Percentiles rank a stretch among this genome's conserved stretches.
These are phyloP conservation scores for Syncerus caffer DNA, from an alignment of 2,797 vertebrate genomes.

Conservation along the genomic window DNA sequence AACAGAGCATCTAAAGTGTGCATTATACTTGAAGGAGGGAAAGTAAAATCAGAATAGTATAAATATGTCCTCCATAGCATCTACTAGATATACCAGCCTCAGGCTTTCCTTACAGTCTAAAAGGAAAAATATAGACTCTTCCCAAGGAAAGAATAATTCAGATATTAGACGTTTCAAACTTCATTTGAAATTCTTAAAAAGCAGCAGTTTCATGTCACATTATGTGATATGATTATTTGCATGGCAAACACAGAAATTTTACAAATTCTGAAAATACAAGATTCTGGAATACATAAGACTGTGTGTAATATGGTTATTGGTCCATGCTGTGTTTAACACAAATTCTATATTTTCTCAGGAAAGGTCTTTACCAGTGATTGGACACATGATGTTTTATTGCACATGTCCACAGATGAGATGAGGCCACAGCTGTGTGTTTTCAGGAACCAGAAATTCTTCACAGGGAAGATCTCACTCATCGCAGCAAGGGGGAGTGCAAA, in stretches of 20 bases:
- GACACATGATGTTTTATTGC: not conserved
- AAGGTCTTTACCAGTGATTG: not conserved
- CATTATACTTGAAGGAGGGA: not conserved
- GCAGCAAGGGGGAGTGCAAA: not conserved
- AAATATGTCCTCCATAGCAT: not conserved
- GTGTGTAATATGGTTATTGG: not conserved
- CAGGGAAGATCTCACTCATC: not conserved
- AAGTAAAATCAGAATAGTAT: not conserved
- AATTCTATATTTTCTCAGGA: not conserved
- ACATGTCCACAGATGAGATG: not conserved
- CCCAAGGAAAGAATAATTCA: not conserved
- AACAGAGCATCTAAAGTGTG: not conserved
- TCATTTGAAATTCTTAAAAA: not conserved
- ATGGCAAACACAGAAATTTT: not conserved
- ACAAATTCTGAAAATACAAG: not conserved
- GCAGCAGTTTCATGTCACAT: not conserved
- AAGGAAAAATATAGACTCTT: not conserved
- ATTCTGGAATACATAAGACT: not conserved
- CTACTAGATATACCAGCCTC: not conserved
- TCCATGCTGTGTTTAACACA: not conserved
- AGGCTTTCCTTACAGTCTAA: not conserved
- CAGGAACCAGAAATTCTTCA: not conserved
- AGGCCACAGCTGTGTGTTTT: not conserved
- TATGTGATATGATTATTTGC: not conserved
- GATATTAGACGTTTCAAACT: not conserved